These are phyloP conservation scores for Pheosia tremula DNA, from an alignment of 2,888 invertebrate species.

Conservation along the genomic window DNA sequence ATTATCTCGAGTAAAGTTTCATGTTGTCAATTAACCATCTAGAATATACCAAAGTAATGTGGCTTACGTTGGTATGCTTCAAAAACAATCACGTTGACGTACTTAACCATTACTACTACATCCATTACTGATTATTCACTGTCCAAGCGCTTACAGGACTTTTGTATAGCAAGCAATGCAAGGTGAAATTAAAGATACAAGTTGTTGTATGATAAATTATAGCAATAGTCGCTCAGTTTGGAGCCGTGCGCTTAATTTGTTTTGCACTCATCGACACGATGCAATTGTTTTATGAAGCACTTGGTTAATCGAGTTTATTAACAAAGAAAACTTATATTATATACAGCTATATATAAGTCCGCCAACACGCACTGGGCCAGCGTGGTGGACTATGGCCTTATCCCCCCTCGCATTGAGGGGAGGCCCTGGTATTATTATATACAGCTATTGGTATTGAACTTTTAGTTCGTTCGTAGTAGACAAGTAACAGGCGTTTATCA, in stretches of 20 bases:
- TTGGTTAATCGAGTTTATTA: not conserved
- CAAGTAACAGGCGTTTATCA: too few species aligned
- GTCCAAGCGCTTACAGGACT: not conserved
- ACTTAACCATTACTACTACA: not conserved
- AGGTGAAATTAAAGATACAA: not conserved
- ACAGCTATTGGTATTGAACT: too few species aligned
- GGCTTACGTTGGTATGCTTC: too few species aligned
- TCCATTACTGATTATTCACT: not conserved
- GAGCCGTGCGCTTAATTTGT: conserved; percentile 47
- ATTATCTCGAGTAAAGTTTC: too few species aligned
- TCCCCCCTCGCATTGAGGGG: too few species aligned
- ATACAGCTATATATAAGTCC: too few species aligned
- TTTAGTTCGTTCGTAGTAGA: too few species aligned
- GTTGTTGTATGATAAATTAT: not conserved
- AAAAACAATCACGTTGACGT: not conserved
- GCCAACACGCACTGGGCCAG: too few species aligned
- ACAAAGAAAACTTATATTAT: not conserved
- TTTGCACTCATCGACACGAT: conserved; percentile 48
- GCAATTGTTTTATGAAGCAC: conserved; percentile 12
- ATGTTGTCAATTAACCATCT: not conserved
- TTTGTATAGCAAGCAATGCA: conserved; percentile 21
- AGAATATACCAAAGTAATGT: not conserved
- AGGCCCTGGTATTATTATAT: too few species aligned
- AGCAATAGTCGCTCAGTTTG: conserved; percentile 19
- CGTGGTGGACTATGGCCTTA: too few species aligned